Evolutionary conservation across 2,888 invertebrate genomes (phyloP), one percentile per base, ranked within the genome.

Genomic region (Dryadula phaetusa): DNA sequence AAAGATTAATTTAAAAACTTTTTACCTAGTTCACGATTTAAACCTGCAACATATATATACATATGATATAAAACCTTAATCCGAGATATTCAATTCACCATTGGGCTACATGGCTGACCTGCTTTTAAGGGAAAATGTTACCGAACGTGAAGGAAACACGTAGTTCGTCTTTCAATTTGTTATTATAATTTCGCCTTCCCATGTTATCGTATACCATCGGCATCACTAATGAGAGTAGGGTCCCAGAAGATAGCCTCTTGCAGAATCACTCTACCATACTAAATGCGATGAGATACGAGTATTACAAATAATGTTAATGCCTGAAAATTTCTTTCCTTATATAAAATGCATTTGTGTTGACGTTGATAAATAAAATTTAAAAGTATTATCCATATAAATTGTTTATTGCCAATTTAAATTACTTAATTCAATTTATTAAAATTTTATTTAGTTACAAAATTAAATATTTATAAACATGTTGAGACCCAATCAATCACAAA

Each of bases 181-280:
- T 32, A 70, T 64, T 70, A 64, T 67, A 70, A 66, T 69, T 66
- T 52, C 22, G 40, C 42, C n/a, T 47, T 54, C 53, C 66, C 40
- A 53, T 63, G 65, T 70, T 69, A 70, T 70, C 66, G 70, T 37
- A 46, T 20, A 52, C 34, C 61, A 65, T 70, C 63, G 53, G 63
- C 65, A 72, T 70, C 52, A 61, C 70, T 75, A 75, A 77, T 77
- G 75, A 74, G 70, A 72, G 72, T 70, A 69, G 74, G 73, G 70
- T 70, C 67, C 72, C 66, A 20, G 63, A 67, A 70, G 67, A 73
- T 74, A 73, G 70, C 47, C 67, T 67, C 64, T 67, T 54, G 37
- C 47, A 64, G 73, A 77, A 72, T 76, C 75, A 75, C 74, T 70
- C 63, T 70, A 60, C 70, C 73, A 70, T 66, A 66, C 70, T 73